Conservation (phyloP, 2,113 vertebrate species). For the Semicossyphus pulcher region DNA sequence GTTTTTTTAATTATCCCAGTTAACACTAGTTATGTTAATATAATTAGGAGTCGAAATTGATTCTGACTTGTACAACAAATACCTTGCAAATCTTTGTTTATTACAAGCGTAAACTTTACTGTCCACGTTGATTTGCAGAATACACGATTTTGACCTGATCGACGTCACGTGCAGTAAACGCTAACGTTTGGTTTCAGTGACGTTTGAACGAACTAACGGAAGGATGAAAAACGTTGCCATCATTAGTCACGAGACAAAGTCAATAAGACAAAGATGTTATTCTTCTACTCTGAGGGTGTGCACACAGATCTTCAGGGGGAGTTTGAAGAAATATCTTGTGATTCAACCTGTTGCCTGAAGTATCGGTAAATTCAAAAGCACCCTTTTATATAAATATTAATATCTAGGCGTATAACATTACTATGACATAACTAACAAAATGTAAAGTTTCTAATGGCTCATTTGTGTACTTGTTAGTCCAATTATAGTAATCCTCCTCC, state of each 20-base stretch:
- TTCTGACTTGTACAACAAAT: not conserved
- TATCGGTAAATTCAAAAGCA: not conserved
- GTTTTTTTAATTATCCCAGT: not conserved
- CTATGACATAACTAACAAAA: too few relatives aligned
- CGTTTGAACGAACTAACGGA: not conserved
- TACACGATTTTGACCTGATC: too few relatives aligned
- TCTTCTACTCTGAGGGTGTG: not conserved
- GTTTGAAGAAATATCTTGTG: not conserved
- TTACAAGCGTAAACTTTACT: not conserved
- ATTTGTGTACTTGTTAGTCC: too few relatives aligned
- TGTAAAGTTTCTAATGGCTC: too few relatives aligned
- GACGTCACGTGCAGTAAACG: not conserved
- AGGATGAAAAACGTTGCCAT: not conserved
- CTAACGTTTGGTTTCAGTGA: not conserved
- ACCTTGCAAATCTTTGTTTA: fast-evolving
- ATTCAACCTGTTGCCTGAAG: not conserved
- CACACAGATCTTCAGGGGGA: not conserved
- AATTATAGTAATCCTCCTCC: too few relatives aligned
- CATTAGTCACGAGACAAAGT: not conserved
- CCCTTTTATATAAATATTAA: not conserved
- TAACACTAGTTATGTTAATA: not conserved
- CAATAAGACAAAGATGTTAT: not conserved
- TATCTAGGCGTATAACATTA: too few relatives aligned
- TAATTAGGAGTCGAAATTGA: fast-evolving
- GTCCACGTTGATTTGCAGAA: not conserved